Percentiles rank a stretch among this genome's conserved stretches.
These are phyloP conservation scores for Myotis daubentonii DNA, from an alignment of 2,797 vertebrate genomes.

Conservation along the genomic window DNA sequence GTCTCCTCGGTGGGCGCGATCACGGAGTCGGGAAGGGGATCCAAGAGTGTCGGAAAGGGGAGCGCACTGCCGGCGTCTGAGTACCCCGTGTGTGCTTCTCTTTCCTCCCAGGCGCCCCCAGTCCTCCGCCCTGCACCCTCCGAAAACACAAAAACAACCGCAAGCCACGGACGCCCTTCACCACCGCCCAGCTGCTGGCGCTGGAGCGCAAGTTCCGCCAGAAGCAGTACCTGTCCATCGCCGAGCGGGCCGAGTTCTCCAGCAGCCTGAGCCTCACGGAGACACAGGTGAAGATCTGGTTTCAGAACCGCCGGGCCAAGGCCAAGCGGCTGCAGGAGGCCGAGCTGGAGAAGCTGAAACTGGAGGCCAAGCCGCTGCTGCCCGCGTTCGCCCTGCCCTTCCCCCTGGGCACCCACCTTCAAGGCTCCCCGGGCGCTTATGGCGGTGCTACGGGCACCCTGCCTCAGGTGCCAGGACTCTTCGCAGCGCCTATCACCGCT, in stretches of 20 bases:
- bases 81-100: neutral
- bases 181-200: conserved; percentile 96
- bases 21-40: neutral
- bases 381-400: conserved; percentile 90
- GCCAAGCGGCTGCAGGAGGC: conserved; percentile 98
- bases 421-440: conserved; percentile 85
- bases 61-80: neutral
- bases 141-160: conserved; percentile 98
- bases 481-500: conserved; percentile 88
- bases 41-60: neutral
- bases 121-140: conserved; percentile 95
- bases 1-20: neutral
- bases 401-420: conserved; percentile 85
- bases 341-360: conserved; percentile 98
- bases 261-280: conserved; percentile 96
- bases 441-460: conserved; percentile 85
- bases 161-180: conserved; percentile 98
- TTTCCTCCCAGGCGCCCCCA: conserved; percentile 87
- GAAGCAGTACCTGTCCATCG: conserved; percentile 98
- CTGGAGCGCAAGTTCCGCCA: conserved; percentile 98
- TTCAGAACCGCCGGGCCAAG: conserved; percentile 97
- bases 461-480: conserved; percentile 87
- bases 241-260: conserved; percentile 98
- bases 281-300: conserved; percentile 99
- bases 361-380: conserved; percentile 98